Evolutionary conservation across 2,797 vertebrate genomes (phyloP).

Genomic region (Rhincodon typus): DNA sequence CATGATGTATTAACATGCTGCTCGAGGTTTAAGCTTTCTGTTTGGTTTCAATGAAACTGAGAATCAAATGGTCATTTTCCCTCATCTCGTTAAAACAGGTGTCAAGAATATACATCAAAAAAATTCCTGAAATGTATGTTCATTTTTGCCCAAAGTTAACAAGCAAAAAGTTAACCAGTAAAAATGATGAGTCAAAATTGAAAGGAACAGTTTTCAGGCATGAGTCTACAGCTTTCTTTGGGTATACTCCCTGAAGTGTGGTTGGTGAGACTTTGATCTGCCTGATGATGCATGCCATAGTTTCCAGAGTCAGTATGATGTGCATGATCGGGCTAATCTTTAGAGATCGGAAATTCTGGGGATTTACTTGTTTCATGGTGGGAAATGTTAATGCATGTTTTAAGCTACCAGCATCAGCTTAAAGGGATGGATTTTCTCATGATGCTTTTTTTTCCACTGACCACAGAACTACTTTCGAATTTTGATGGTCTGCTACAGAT

Average conservation of each 20-base stretch:
- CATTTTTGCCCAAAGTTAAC: background rate
- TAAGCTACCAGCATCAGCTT: background rate
- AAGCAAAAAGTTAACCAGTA: background rate
- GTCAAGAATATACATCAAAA: background rate
- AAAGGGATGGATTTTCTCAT: background rate
- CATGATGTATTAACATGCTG: background rate
- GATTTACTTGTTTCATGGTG: background rate
- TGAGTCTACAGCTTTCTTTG: background rate
- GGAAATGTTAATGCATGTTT: background rate
- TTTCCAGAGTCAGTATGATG: background rate
- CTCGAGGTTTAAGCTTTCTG: background rate
- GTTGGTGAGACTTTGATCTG: background rate
- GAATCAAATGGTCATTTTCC: background rate
- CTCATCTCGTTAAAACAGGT: background rate
- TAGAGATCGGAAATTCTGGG: background rate
- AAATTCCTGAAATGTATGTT: background rate
- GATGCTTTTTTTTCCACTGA: background rate
- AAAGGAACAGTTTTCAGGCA: background rate
- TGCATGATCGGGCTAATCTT: background rate
- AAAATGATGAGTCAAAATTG: background rate
- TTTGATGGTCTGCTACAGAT: background rate
- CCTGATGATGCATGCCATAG: background rate
- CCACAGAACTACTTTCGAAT: background rate
- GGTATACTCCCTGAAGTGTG: background rate
- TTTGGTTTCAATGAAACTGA: background rate